phyloP scores from a whole-genome alignment of 1,140 invertebrate genomes.

The Heliconius himera region DNA sequence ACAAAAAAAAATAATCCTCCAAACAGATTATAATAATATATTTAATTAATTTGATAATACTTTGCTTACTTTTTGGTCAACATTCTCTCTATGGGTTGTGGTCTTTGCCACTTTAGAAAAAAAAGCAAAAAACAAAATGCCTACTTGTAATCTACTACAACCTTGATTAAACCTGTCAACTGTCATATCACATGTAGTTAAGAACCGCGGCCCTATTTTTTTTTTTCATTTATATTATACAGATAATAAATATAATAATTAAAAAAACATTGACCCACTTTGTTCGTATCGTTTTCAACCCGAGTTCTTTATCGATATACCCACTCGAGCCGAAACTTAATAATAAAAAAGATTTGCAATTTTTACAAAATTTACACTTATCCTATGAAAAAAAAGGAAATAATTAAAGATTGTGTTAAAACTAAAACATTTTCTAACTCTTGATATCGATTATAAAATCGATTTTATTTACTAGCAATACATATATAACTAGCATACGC shows the following conservation, averaged over 20 bases:
- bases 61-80: slow-evolving; percentile 12
- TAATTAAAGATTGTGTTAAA: slow-evolving; percentile 8
- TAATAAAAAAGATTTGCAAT: slow-evolving; percentile 26
- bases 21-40: slow-evolving; percentile 4
- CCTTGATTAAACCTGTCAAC: slow-evolving; percentile 14
- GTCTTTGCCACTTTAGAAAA: slow-evolving; percentile 11
- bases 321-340: slow-evolving; percentile 23
- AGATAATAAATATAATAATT: slow-evolving; percentile 28
- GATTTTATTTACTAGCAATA: not conserved
- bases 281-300: slow-evolving; percentile 31
- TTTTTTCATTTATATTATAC: slow-evolving; percentile 13
- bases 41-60: slow-evolving; percentile 13
- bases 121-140: slow-evolving; percentile 9
- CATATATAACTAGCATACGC: slow-evolving; percentile 21
- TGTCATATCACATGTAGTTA: slow-evolving; percentile 14
- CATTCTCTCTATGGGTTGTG: not conserved
- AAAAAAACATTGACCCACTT: slow-evolving; percentile 41
- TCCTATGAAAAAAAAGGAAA: slow-evolving; percentile 14
- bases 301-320: slow-evolving; percentile 31
- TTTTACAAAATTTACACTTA: slow-evolving; percentile 42
- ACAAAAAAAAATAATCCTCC: not conserved
- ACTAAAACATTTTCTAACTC: not conserved
- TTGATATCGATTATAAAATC: not conserved
- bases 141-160: slow-evolving; percentile 15
- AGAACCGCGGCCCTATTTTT: slow-evolving; percentile 16